Base-by-base conservation (phyloP, 2,888 invertebrate species). In the Tineola bisselliella region DNA sequence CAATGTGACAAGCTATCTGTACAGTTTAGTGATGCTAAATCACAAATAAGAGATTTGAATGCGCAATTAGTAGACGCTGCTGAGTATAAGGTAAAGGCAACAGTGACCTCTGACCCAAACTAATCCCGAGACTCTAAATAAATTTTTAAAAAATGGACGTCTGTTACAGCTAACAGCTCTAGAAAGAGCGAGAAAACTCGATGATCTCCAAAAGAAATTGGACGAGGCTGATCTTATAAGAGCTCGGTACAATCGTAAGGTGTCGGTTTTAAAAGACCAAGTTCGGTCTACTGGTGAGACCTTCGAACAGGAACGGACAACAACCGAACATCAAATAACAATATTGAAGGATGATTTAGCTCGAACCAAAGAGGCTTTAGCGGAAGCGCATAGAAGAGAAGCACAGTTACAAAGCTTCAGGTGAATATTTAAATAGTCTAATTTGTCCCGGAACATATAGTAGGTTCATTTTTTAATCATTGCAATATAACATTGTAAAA, bases 51-150 rank as follows among this genome's bases (percentile, higher is more conserved):
- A 13, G 96, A 96, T 70, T 89, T 97, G 56, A 95, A 96, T 80
- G 91, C 93, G 1, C 95, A 96, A 73, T 80, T 96, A 8, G 91
- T 93, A 0, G 95, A 95, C 74, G 94, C 95, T 0, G 94, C 94
- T 0, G 95, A 96, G 71, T 94, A 93, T 73, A 96, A 95, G 89
- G 94, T 92, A 74, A 6, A n/a, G n/a, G n/a, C n/a, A n/a, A n/a
- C n/a, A n/a, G n/a, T n/a, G n/a, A n/a, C n/a, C n/a, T n/a, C n/a
- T n/a, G n/a, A n/a, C n/a, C n/a, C n/a, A n/a, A n/a, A n/a, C n/a
- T n/a, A n/a, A n/a, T n/a, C n/a, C n/a, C n/a, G n/a, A n/a, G n/a
- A n/a, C n/a, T n/a, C n/a, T n/a, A n/a, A n/a, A n/a, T n/a, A n/a
- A n/a, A n/a, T n/a, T n/a, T n/a, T n/a, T n/a, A n/a, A 25, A 6